Evolutionary conservation across 2,113 vertebrate species (phyloP).

Genomic region (Sciurus niger): DNA sequence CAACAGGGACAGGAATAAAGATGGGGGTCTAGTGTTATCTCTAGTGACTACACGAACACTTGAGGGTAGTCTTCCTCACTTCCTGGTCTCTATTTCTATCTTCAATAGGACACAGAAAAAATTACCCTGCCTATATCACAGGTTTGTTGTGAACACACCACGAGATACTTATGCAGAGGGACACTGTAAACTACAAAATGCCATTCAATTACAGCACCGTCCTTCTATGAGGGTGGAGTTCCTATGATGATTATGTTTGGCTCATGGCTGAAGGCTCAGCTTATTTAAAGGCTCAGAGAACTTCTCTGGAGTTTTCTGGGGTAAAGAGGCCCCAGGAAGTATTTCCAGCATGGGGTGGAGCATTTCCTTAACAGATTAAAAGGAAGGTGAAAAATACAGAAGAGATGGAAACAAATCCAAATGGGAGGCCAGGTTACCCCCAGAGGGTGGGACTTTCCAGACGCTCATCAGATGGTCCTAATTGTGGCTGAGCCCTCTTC

Average conservation of each 20-base stretch:
- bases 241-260: neutral
- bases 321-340: neutral
- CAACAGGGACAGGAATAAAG: neutral
- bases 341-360: neutral
- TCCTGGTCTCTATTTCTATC: neutral
- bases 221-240: neutral
- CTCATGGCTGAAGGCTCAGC: neutral
- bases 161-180: neutral
- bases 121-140: fast-evolving
- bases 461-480: neutral
- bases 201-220: neutral
- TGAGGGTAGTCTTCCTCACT: neutral
- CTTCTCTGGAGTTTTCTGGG: neutral
- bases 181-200: neutral
- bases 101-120: neutral
- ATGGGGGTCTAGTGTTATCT: neutral
- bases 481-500: neutral
- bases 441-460: neutral
- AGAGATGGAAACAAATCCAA: neutral
- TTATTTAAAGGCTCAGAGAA: neutral
- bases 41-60: neutral
- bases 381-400: neutral
- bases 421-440: neutral
- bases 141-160: neutral
- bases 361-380: neutral